These are phyloP conservation scores for Campopleginae sp. DNA, from an alignment of 2,888 invertebrate species.

Conservation along the genomic window DNA sequence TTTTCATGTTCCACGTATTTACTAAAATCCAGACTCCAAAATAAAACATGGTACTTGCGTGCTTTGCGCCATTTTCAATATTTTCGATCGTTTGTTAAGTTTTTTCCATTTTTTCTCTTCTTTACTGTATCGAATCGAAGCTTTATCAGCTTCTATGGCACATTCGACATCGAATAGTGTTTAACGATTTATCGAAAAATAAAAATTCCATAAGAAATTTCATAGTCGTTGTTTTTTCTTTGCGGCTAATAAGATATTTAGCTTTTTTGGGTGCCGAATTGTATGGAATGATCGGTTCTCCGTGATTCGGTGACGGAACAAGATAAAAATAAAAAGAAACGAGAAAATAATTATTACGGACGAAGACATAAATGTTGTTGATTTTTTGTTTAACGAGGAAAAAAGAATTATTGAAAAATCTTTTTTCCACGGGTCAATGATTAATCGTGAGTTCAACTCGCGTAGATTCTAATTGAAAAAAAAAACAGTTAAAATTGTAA, in stretches of 20 bases:
- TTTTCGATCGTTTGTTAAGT: neutral
- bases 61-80: neutral
- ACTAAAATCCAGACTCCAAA: conserved; percentile 33
- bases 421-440: conserved; percentile 36
- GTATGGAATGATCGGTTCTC: conserved; percentile 71
- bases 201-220: neutral
- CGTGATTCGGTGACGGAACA: conserved; percentile 45
- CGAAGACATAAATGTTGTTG: conserved; percentile 24
- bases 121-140: neutral
- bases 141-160: conserved; percentile 16
- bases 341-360: conserved; percentile 1
- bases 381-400: conserved; percentile 17
- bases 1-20: conserved; percentile 20
- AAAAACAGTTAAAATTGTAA: conserved; percentile 40
- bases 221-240: neutral
- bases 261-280: conserved; percentile 54
- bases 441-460: conserved; percentile 37
- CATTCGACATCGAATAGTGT: conserved; percentile 72
- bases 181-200: neutral
- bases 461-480: conserved; percentile 23
- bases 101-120: neutral
- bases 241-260: neutral
- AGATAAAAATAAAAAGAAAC: neutral
- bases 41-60: conserved; percentile 35
- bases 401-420: conserved; percentile 40